phyloP scores from a whole-genome alignment of 2,888 invertebrate genomes.

The Aphidius colemani region DNA sequence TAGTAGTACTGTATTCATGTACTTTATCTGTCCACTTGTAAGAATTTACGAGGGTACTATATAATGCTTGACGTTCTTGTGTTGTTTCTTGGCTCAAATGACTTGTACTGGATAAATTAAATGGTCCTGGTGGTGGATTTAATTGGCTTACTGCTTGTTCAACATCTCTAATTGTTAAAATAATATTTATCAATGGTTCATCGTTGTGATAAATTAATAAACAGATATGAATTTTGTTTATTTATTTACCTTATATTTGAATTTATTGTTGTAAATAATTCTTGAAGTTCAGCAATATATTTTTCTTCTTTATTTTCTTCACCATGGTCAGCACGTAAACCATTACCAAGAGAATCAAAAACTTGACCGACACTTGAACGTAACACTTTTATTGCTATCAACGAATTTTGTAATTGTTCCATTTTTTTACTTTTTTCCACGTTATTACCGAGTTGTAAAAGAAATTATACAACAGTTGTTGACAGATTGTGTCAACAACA shows the following conservation, averaged over 20 bases:
- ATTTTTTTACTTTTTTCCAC: background rate
- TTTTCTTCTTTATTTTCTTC: conserved; percentile 80
- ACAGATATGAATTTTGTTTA: background rate
- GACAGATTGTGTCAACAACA: conserved; percentile 28
- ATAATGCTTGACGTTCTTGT: conserved; percentile 85
- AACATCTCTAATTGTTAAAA: conserved; percentile 67
- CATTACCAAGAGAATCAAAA: conserved; percentile 83
- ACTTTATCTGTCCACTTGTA: conserved; percentile 94
- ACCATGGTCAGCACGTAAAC: conserved; percentile 77
- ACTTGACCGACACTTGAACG: conserved; percentile 84
- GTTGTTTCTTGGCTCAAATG: conserved; percentile 89
- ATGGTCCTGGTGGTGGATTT: conserved; percentile 79
- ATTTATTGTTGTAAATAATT: conserved; percentile 78
- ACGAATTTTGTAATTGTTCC: conserved; percentile 70
- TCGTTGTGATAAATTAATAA: background rate
- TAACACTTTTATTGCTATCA: conserved; percentile 76
- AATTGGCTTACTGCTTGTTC: conserved; percentile 76
- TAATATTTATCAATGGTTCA: background rate
- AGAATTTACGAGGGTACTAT: conserved; percentile 84
- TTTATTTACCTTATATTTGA: conserved; percentile 72
- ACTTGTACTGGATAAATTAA: conserved; percentile 83
- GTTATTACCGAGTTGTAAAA: conserved; percentile 13
- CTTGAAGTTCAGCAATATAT: conserved; percentile 80
- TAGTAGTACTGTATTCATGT: conserved; percentile 84
- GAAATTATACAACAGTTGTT: conserved; percentile 31